Evolutionary conservation across 2,797 vertebrate species (phyloP).

Genomic region (Hypotaenidia okinawae): DNA sequence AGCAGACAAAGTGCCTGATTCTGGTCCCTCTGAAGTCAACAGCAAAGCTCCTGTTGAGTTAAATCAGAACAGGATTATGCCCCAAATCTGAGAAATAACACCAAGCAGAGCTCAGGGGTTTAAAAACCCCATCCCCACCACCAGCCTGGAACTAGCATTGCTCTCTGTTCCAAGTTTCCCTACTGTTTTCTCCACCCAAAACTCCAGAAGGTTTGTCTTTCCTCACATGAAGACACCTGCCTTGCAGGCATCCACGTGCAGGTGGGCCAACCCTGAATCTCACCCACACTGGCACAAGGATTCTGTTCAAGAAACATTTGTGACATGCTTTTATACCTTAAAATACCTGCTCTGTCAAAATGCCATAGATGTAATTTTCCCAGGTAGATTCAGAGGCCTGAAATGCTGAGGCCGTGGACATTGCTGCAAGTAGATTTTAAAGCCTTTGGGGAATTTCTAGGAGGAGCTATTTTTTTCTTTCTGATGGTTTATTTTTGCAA

Average conservation of each 20-base stretch:
- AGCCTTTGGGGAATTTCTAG: not conserved
- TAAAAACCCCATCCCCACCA: not conserved
- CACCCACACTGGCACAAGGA: not conserved
- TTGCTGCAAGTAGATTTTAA: not conserved
- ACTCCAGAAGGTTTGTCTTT: not conserved
- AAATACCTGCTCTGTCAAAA: not conserved
- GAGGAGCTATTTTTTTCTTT: not conserved
- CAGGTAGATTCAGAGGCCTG: not conserved
- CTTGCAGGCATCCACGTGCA: not conserved
- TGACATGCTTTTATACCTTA: not conserved
- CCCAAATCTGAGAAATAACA: not conserved
- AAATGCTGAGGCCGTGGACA: not conserved
- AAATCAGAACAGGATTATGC: slow-evolving; percentile 22
- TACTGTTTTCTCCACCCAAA: not conserved
- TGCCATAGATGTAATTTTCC: not conserved
- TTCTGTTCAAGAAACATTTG: not conserved
- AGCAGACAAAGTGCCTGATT: slow-evolving; percentile 33
- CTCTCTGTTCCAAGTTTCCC: not conserved
- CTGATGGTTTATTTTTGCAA: not conserved
- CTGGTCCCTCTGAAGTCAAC: slow-evolving; percentile 17
- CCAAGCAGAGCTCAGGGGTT: not conserved
- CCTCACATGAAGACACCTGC: not conserved
- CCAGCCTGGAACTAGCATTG: not conserved
- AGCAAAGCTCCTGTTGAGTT: not conserved
- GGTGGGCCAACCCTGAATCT: not conserved